phyloP scores from a whole-genome alignment of 2,888 invertebrate species.

The Eurois occulta region DNA sequence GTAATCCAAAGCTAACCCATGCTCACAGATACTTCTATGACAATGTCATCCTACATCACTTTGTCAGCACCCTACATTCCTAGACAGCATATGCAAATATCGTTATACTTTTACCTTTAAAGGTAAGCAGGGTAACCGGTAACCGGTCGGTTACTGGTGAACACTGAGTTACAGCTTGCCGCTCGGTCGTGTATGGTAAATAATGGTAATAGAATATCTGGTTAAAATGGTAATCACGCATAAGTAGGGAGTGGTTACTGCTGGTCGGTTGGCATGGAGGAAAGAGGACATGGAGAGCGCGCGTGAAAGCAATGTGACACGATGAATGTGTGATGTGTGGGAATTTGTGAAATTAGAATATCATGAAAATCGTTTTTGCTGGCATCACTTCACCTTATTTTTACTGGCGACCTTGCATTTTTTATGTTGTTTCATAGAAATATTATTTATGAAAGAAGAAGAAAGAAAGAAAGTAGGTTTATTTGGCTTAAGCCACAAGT shows the following conservation, averaged over 20 bases:
- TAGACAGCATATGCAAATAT: conserved; percentile 52
- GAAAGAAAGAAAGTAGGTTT: too few relatives aligned
- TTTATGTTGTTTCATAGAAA: too few relatives aligned
- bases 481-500: too few relatives aligned
- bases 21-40: not conserved
- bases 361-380: too few relatives aligned
- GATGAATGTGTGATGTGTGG: too few relatives aligned
- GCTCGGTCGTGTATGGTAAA: conserved; percentile 53
- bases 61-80: conserved; percentile 34
- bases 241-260: conserved; percentile 39
- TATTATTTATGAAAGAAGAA: too few relatives aligned
- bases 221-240: conserved; percentile 59
- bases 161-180: conserved; percentile 48
- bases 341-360: not conserved
- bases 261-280: conserved; percentile 12
- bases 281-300: conserved; percentile 12
- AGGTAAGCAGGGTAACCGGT: conserved; percentile 51
- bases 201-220: conserved; percentile 60
- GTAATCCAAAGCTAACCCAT: too few relatives aligned
- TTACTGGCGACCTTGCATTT: too few relatives aligned
- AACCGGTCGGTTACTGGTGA: conserved; percentile 43
- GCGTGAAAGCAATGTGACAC: not conserved
- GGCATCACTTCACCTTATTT: too few relatives aligned
- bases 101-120: conserved; percentile 48
- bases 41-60: conserved; percentile 7